Conservation (phyloP, 2,888 invertebrate genomes). For the Drosophila helvetica region DNA sequence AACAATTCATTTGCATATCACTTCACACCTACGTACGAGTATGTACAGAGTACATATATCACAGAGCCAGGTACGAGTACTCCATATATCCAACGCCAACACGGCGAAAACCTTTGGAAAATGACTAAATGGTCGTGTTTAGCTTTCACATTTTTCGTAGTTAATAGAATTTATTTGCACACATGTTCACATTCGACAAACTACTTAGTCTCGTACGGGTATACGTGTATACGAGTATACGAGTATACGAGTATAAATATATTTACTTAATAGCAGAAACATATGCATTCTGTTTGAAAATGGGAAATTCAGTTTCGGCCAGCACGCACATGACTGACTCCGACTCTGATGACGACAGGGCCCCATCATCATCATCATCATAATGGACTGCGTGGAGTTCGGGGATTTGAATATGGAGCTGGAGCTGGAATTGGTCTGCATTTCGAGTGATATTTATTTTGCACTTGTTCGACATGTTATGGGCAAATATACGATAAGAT, state of each 20-base stretch:
- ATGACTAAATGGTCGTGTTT: constrained; percentile 42
- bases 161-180: constrained; percentile 75
- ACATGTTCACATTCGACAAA: constrained; percentile 73
- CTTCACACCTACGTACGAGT: constrained; percentile 24
- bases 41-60: constrained; percentile 1
- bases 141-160: constrained; percentile 36
- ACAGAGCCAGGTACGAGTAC: background rate
- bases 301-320: constrained; percentile 48
- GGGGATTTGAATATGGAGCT: constrained; percentile 51
- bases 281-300: constrained; percentile 69
- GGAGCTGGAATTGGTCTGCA: constrained; percentile 32
- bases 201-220: constrained; percentile 38
- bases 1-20: constrained; percentile 47
- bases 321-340: constrained; percentile 54
- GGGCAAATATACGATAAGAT: constrained; percentile 73
- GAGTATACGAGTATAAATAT: constrained; percentile 19
- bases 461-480: constrained; percentile 76
- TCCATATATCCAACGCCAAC: constrained; percentile 4
- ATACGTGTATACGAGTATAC: background rate
- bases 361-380: no score
- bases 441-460: constrained; percentile 69
- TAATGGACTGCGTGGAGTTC: no score
- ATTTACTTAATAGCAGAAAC: constrained; percentile 57
- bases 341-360: constrained; percentile 5
- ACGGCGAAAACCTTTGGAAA: constrained; percentile 31